Conservation (phyloP, 2,888 invertebrate genomes). For the Chorisops tibialis region DNA sequence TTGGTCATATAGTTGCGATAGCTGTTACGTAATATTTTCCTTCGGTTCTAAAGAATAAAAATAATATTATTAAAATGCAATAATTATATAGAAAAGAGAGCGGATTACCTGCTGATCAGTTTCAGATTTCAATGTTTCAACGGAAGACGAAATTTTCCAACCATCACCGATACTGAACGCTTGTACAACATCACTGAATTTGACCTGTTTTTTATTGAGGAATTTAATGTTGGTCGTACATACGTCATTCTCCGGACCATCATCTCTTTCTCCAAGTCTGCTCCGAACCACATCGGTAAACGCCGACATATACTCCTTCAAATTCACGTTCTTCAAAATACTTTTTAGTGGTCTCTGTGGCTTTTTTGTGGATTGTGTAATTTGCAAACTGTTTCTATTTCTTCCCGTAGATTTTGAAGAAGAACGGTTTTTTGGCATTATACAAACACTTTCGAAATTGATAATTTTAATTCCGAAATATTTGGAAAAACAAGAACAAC, state of each 20-base stretch:
- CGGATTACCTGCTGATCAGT: not conserved
- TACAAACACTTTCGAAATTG: not conserved
- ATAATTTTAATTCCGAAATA: slow-evolving; percentile 1
- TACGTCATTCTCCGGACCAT: not conserved
- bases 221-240: not conserved
- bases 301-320: not conserved
- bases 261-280: not conserved
- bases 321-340: slow-evolving; percentile 7
- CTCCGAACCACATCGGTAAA: not conserved
- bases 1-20: slow-evolving; percentile 1
- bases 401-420: not conserved
- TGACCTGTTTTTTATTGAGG: slow-evolving; percentile 4
- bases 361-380: not conserved
- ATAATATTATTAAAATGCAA: not conserved
- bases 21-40: not conserved
- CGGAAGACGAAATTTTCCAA: slow-evolving; percentile 7
- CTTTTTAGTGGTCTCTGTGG: not conserved
- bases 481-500: not conserved
- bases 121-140: slow-evolving; percentile 16
- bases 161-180: slow-evolving; percentile 1
- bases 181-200: slow-evolving; percentile 17
- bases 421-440: slow-evolving; percentile 8
- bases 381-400: not conserved
- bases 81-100: not conserved
- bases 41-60: slow-evolving; percentile 11